A percentile compares a stretch with the other conserved stretches of the same genome.
Evolutionary conservation across 2,113 vertebrate species (phyloP).

Genomic region (Charadrius vociferus): DNA sequence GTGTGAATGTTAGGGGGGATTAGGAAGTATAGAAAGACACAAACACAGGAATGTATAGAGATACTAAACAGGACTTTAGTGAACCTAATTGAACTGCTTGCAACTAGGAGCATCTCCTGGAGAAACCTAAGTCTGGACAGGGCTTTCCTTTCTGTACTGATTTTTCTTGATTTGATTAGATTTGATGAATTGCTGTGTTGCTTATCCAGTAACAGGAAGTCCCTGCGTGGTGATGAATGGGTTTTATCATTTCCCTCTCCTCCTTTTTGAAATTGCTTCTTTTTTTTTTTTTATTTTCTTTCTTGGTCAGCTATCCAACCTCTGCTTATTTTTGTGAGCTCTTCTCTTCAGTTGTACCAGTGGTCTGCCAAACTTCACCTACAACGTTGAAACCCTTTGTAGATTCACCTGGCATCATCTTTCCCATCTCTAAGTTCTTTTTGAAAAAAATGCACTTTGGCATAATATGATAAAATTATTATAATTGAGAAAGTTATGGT

Average conservation of each 20-base stretch:
- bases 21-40: background rate
- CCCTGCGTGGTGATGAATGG: background rate
- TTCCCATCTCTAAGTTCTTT: background rate
- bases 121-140: background rate
- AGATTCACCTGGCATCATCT: background rate
- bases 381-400: background rate
- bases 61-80: background rate
- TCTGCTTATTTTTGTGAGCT: background rate
- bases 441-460: background rate
- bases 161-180: background rate
- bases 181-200: background rate
- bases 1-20: background rate
- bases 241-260: background rate
- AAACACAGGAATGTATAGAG: background rate
- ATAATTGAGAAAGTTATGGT: background rate
- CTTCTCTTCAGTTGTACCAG: background rate
- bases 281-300: background rate
- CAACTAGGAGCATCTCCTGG: background rate
- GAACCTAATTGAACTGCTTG: background rate
- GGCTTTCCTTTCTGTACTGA: background rate
- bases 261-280: background rate
- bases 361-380: background rate
- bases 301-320: background rate
- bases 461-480: background rate
- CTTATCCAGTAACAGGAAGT: background rate